Conservation (phyloP, 2,113 vertebrate genomes). For the Urocitellus parryii region DNA sequence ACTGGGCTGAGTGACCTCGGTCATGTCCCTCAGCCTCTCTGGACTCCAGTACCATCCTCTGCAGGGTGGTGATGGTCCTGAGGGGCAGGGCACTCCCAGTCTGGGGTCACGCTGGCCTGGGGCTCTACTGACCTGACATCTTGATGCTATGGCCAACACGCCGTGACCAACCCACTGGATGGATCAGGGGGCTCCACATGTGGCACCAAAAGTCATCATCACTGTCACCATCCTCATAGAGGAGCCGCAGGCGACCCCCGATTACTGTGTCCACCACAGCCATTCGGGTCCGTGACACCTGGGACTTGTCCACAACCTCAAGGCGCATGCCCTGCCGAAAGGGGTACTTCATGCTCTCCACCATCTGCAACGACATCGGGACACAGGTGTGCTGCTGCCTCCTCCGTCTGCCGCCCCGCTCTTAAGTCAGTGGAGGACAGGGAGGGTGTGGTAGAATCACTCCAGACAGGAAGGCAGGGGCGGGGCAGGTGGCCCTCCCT, state of each 20-base stretch:
- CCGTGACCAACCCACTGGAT: conserved; percentile 95
- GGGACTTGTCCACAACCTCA: conserved; percentile 95
- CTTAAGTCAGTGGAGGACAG: not conserved
- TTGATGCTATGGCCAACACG: conserved; percentile 94
- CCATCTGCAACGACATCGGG: conserved; percentile 87
- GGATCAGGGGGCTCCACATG: conserved; percentile 95
- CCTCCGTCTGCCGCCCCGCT: not conserved
- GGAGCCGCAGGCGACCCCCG: conserved; percentile 94
- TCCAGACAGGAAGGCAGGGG: not conserved
- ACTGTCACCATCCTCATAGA: conserved; percentile 92
- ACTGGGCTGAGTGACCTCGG: not conserved
- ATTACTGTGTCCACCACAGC: conserved; percentile 92
- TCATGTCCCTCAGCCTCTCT: not conserved
- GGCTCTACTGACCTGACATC: conserved; percentile 86
- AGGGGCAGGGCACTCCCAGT: not conserved
- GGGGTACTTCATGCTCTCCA: conserved; percentile 92
- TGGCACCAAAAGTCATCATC: conserved; percentile 97
- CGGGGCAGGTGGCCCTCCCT: not conserved
- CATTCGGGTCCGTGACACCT: conserved; percentile 91
- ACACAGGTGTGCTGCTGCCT: not conserved
- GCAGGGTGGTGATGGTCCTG: not conserved
- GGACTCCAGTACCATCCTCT: not conserved
- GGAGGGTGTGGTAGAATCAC: not conserved
- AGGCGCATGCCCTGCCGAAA: conserved; percentile 94
- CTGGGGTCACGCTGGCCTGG: not conserved